phyloP scores from a whole-genome alignment of 2,888 invertebrate species.

The Apotomis capreana region DNA sequence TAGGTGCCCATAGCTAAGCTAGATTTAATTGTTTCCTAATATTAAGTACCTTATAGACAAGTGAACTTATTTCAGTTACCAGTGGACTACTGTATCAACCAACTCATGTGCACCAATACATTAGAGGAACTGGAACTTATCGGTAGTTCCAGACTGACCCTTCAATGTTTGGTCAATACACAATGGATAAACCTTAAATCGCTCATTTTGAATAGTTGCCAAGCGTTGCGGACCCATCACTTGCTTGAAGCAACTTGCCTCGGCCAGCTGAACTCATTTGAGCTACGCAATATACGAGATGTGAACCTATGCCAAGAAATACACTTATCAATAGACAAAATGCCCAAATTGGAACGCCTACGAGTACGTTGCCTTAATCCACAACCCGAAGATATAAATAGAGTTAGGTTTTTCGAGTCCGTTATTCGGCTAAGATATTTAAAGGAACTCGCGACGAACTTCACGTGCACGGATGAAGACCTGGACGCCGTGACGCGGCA shows the following conservation, averaged over 20 bases:
- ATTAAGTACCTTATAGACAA: no score
- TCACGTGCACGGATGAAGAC: not conserved
- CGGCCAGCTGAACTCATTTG: not conserved
- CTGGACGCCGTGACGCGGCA: not conserved
- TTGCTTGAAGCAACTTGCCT: not conserved
- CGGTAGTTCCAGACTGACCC: not conserved
- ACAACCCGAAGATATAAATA: not conserved
- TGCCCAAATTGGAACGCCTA: constrained; percentile 6
- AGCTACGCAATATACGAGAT: no score
- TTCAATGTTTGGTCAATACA: constrained; percentile 4
- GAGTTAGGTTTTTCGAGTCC: not conserved
- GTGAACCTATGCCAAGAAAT: not conserved
- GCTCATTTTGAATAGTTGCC: not conserved
- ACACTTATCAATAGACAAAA: not conserved
- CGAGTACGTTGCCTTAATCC: no score
- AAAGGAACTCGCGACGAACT: not conserved
- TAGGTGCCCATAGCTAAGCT: no score
- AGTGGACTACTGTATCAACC: not conserved
- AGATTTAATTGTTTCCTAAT: no score
- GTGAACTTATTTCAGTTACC: not conserved
- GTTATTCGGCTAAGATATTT: not conserved
- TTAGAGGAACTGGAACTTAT: not conserved
- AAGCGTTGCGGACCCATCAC: not conserved
- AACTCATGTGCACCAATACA: not conserved
- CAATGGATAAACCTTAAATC: not conserved